These are phyloP conservation scores for Leucoptera coffeella DNA, from an alignment of 2,888 invertebrate species.

Conservation along the genomic window DNA sequence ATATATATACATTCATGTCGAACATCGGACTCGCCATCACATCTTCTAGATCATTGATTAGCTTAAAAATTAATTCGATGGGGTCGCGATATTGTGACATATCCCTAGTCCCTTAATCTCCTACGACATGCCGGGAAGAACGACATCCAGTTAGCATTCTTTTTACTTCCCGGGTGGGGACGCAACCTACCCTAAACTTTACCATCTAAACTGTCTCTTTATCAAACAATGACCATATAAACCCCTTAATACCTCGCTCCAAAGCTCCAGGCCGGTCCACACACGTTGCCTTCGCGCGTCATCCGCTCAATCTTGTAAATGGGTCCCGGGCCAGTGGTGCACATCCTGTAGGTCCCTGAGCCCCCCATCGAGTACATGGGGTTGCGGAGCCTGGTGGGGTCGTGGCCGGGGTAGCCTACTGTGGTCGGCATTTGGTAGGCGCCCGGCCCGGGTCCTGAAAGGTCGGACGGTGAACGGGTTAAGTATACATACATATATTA, in stretches of 20 bases:
- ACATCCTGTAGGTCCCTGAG: slow-evolving; percentile 29
- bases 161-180: no score
- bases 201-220: no score
- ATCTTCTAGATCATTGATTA: no score
- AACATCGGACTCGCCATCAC: no score
- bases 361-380: slow-evolving; percentile 60
- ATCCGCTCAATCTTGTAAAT: slow-evolving; percentile 33
- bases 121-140: no score
- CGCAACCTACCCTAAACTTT: no score
- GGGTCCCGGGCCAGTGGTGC: slow-evolving; percentile 37
- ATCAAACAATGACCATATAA: slow-evolving; percentile 1
- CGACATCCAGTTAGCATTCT: no score
- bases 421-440: slow-evolving; percentile 57
- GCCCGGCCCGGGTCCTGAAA: slow-evolving; percentile 61
- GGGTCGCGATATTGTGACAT: no score
- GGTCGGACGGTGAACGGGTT: background rate
- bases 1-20: no score
- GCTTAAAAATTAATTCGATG: no score
- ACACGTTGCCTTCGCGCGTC: slow-evolving; percentile 25
- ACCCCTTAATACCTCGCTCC: slow-evolving; percentile 16
- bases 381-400: slow-evolving; percentile 53
- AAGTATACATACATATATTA: no score
- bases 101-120: no score
- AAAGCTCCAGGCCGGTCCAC: slow-evolving; percentile 51
- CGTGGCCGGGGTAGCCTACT: slow-evolving; percentile 56